Base-by-base conservation (phyloP, 35 echinoderm and acorn worm genomes). In the Chiridota heheva region DNA sequence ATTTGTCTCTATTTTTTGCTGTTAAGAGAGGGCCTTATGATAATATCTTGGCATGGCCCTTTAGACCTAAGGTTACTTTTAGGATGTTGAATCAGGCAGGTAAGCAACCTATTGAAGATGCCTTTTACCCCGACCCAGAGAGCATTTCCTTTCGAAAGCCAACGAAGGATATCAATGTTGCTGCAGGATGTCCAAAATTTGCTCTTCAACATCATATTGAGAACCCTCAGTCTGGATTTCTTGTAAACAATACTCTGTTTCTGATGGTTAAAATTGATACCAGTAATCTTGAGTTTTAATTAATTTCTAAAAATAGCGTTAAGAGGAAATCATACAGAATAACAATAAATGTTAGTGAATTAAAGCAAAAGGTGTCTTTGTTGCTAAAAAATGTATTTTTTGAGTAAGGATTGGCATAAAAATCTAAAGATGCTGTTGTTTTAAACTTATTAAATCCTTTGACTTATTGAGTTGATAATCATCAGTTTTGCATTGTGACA, bases 1-100 rank as follows among this genome's bases (percentile, higher is more conserved):
- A 86, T 72, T 30, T 86, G 27, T 86, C 84, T 25, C 32, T 86
- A 3, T 86, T 86, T 60, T 86, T 86, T 53, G 71, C 60, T 0
- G 39, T 86, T 38, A 66, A 76, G 41, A 75, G 25, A 17, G 84
- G 84, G 34, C 42, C 48, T 8, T 51, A 63, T 67, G 84, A 86
- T 22, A 32, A 25, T 28, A 49, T 76, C 40, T 39, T 86, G 22
- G 39, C 46, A 18, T 86, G 84, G 84, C 84, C 84, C 0, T 86
- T 86, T 18, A 38, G 41, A 38, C 84, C 64, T 5, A 64, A 51
- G 25, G 84, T 86, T 1, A 61, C 25, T 7, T 77, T 86, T 26
- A 20, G 36, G 26, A 64, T 73, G 58, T 7, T 86, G 17, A 72
- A 86, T 43, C 84, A 86, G 36, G 22, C 55, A 5, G 60, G 60